phyloP scores from a whole-genome alignment of 2,113 vertebrate species.

The Ariopsis seemanni region DNA sequence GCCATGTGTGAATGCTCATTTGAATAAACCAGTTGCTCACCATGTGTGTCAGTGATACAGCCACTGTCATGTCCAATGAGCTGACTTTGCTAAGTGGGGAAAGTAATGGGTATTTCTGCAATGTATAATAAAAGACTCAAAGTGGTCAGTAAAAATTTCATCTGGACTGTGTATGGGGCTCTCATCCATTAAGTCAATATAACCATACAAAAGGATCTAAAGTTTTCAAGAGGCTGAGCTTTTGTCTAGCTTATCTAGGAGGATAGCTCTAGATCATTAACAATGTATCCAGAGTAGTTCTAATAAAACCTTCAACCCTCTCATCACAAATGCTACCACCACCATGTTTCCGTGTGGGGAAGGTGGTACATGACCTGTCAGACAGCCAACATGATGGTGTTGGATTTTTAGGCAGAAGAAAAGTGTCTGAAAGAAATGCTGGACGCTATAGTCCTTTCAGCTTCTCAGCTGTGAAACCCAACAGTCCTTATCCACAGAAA shows the following conservation, averaged over 20 bases:
- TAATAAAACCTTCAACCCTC: not conserved
- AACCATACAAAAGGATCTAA: not conserved
- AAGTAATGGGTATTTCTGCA: too few species aligned
- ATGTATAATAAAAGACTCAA: too few species aligned
- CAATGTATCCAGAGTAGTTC: not conserved
- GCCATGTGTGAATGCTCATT: too few species aligned
- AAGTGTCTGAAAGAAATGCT: too few species aligned
- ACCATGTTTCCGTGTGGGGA: not conserved
- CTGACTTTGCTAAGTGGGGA: not conserved
- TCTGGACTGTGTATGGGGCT: not conserved
- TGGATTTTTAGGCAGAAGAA: not conserved
- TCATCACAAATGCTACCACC: not conserved
- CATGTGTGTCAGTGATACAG: not conserved
- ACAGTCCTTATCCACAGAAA: not conserved
- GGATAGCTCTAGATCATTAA: not conserved
- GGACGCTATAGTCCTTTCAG: not conserved
- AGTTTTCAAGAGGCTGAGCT: not conserved
- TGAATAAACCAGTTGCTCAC: not conserved
- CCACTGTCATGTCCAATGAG: not conserved
- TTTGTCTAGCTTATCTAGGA: not conserved
- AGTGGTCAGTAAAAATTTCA: too few species aligned
- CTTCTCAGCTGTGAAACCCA: not conserved
- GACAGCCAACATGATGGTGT: not conserved
- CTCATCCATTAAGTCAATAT: not conserved
- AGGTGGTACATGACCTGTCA: not conserved